These are phyloP conservation scores for Malurus cyaneus DNA, from an alignment of 2,113 vertebrate species.

Conservation along the genomic window DNA sequence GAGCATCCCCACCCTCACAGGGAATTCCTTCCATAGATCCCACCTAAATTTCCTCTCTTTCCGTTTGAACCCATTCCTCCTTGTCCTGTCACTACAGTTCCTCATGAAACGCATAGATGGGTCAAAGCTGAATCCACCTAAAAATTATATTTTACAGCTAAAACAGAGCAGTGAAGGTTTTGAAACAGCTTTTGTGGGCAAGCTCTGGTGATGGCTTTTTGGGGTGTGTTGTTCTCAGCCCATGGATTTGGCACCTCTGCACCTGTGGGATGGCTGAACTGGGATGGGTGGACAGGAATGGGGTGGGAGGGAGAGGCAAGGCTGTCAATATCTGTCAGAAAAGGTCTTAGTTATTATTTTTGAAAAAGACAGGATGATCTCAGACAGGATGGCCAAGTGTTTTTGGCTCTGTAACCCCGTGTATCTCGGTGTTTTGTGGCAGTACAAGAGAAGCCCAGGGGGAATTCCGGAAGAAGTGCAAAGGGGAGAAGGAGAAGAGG, in stretches of 20 bases:
- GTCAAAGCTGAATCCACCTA: not conserved
- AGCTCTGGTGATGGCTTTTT: not conserved
- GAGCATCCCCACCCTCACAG: not conserved
- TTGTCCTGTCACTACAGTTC: not conserved
- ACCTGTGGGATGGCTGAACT: fast-evolving
- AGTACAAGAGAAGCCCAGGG: fast-evolving
- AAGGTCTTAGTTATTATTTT: not conserved
- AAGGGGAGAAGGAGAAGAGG: not conserved
- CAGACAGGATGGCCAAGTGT: not conserved
- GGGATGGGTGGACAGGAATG: not conserved
- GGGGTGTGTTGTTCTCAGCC: not conserved
- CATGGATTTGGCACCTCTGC: not conserved
- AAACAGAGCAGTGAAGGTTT: not conserved
- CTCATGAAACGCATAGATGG: not conserved
- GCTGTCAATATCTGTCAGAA: not conserved
- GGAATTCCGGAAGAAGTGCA: no score
- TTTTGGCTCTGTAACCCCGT: fast-evolving
- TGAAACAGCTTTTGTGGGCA: not conserved
- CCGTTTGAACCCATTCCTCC: not conserved
- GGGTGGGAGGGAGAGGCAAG: not conserved
- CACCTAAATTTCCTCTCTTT: not conserved
- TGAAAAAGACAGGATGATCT: not conserved
- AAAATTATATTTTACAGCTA: not conserved
- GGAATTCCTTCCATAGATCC: not conserved
- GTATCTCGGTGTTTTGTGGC: fast-evolving